Evolutionary conservation across 2,113 vertebrate species (phyloP).

Genomic region (Podarcis raffonei): DNA sequence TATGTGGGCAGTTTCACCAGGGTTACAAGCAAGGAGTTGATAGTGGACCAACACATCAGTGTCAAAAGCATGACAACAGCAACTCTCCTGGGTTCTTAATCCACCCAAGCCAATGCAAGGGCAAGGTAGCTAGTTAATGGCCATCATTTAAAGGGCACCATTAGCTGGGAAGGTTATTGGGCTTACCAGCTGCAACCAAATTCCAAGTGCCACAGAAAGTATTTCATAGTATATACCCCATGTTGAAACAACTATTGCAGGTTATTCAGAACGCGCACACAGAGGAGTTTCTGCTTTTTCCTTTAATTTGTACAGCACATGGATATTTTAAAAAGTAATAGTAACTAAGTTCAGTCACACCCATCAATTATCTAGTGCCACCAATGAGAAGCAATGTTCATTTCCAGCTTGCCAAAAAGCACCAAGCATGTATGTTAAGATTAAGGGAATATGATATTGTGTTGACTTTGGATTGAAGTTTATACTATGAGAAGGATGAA

Average conservation of each 20-base stretch:
- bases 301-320: neutral
- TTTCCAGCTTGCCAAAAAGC: neutral
- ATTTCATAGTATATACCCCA: no score
- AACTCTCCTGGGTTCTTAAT: neutral
- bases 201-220: neutral
- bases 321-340: neutral
- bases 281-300: neutral
- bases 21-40: neutral
- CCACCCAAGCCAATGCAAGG: neutral
- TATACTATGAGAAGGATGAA: neutral
- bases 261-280: neutral
- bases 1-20: neutral
- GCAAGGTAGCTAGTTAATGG: neutral
- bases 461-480: neutral
- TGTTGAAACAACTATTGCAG: neutral
- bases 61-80: neutral
- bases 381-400: neutral
- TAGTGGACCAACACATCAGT: no score
- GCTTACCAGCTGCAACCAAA: fast-evolving
- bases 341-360: neutral
- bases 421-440: neutral
- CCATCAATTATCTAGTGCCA: slow-evolving; percentile 2
- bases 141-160: neutral
- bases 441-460: neutral
- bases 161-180: neutral